Evolutionary conservation across 1,140 invertebrate genomes (phyloP), one percentile per base, ranked within the genome.

Genomic region (Drosophila tropicalis): DNA sequence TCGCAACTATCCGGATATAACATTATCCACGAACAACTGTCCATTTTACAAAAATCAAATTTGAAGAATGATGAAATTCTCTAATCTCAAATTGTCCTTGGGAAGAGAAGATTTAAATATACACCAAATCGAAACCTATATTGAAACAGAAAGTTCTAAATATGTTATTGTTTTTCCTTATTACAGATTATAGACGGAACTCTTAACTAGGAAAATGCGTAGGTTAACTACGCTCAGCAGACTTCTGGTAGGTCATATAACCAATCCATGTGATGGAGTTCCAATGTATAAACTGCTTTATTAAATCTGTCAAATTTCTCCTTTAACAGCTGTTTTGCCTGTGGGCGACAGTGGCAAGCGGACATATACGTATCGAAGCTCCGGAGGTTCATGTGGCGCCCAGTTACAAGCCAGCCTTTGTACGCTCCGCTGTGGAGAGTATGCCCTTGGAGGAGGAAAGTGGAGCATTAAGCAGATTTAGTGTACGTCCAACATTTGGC

Each of bases 371-470:
- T 19, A 77, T 89, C 12, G 78, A 91, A 15, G 76, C 82, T 4
- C 90, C 90, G 3, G 90, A 91, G 34, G 70, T 83, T 34, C 83
- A 91, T 60, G 17, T 67, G 57, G 57, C 64, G 1, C 57, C 68
- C 19, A 66, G 34, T 12, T 70, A 77, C 12, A 85, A 85, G n/a
- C 92, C 91, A 15, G 76, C 74, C 12, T 95, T 94, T 72, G 92
- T 93, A 70, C 91, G 94, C 22, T 90, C 91, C 15, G 93, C 94
- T 0, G 94, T 95, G 3, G 94, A 95, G 84, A 93, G 93, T 47
- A 85, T 91, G 3, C 92, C 93, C 3, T 72, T 75, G 39, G 67
- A 84, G 29, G 76, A 79, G 19, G 65, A 93, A 5, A 5, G 62
- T 1, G 62, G 13, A 5, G 62, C 64, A 13, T 60, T 84, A 10